phyloP scores from a whole-genome alignment of 1,140 invertebrate species.

The Acromyrmex heyeri region DNA sequence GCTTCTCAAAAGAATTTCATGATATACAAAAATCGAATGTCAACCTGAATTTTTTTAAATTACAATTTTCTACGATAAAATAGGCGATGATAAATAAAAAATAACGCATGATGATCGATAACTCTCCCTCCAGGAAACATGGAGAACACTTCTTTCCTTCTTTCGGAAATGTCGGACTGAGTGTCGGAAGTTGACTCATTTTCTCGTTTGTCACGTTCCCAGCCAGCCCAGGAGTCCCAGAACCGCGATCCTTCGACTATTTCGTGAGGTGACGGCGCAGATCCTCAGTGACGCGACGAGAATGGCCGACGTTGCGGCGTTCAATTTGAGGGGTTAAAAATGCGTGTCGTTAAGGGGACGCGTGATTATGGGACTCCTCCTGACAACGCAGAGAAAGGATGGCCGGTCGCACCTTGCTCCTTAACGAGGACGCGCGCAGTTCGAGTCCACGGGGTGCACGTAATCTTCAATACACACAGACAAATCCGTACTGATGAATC shows the following conservation, averaged over 20 bases:
- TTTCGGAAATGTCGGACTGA: slow-evolving; percentile 52
- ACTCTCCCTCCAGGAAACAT: slow-evolving; percentile 66
- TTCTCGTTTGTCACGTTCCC: slow-evolving; percentile 62
- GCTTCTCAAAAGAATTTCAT: neutral
- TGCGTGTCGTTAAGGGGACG: slow-evolving; percentile 48
- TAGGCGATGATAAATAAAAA: slow-evolving; percentile 66
- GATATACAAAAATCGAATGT: slow-evolving; percentile 39
- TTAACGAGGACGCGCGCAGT: slow-evolving; percentile 48
- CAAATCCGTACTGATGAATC: slow-evolving; percentile 59
- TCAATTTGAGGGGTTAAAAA: slow-evolving; percentile 54
- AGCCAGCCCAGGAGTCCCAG: neutral
- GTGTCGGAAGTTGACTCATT: slow-evolving; percentile 43
- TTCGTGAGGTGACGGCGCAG: slow-evolving; percentile 58
- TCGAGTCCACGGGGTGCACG: slow-evolving; percentile 37
- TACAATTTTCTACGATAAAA: neutral
- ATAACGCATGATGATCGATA: slow-evolving; percentile 59
- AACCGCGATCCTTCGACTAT: slow-evolving; percentile 26
- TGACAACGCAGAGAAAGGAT: slow-evolving; percentile 51
- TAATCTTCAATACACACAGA: slow-evolving; percentile 59
- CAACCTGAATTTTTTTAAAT: slow-evolving; percentile 27
- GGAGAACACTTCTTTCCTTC: slow-evolving; percentile 37
- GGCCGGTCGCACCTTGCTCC: slow-evolving; percentile 10
- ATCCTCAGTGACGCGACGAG: slow-evolving; percentile 27
- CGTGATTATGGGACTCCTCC: slow-evolving; percentile 48
- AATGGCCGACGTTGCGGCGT: slow-evolving; percentile 25